A percentile compares a stretch with the other conserved stretches of the same genome.
These are phyloP conservation scores for Phyllopteryx taeniolatus DNA, from an alignment of 2,113 vertebrate genomes.

Conservation along the genomic window DNA sequence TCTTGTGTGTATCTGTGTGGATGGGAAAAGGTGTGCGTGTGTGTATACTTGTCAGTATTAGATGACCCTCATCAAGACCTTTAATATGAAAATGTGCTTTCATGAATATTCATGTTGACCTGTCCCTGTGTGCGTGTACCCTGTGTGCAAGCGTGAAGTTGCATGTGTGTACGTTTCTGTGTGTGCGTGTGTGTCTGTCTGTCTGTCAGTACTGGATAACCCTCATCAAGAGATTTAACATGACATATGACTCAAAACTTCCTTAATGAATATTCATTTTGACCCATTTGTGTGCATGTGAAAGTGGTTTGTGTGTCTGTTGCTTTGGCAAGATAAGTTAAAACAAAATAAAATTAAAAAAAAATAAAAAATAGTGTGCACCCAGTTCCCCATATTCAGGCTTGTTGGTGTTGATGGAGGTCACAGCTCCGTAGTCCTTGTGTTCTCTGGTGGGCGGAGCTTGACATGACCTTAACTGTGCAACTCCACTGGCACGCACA, in stretches of 20 bases:
- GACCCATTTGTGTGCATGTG: not conserved
- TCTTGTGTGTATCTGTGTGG: too few species aligned
- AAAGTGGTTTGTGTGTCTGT: too few species aligned
- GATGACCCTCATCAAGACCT: not conserved
- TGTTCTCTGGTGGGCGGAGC: slow-evolving; percentile 15
- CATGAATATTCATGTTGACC: not conserved
- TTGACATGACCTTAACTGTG: not conserved
- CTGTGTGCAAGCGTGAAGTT: too few species aligned
- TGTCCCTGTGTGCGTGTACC: not conserved
- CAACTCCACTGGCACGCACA: not conserved
- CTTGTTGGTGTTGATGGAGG: not conserved
- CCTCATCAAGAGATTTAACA: too few species aligned
- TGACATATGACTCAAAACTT: too few species aligned
- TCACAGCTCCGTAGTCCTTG: not conserved
- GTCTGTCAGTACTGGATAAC: too few species aligned
- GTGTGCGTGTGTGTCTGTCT: too few species aligned
- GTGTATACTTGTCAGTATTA: too few species aligned
- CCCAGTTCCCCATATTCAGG: not conserved
- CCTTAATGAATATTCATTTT: too few species aligned
- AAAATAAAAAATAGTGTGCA: not conserved
- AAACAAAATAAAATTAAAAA: not conserved
- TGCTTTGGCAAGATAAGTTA: not conserved
- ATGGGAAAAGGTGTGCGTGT: too few species aligned
- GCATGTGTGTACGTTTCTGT: too few species aligned
- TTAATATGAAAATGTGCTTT: not conserved